Conservation (phyloP, 1,140 invertebrate species). For the Camponotus floridanus region DNA sequence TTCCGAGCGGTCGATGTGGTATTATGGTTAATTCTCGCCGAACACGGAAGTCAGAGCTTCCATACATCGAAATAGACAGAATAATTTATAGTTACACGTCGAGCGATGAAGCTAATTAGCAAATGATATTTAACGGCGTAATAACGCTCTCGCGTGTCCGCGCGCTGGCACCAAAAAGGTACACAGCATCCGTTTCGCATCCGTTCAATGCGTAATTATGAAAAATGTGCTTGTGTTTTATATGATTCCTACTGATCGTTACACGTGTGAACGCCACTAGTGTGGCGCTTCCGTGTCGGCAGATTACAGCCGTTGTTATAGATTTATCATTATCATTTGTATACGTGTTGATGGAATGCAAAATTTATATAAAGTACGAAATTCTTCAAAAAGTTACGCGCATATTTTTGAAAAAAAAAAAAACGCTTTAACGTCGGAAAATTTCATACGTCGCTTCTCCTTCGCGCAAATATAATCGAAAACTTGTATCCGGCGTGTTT, state of each 20-base stretch:
- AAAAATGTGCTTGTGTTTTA: conserved; percentile 79
- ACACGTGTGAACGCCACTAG: conserved; percentile 66
- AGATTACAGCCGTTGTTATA: conserved; percentile 61
- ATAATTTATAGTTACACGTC: conserved; percentile 63
- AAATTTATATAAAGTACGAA: conserved; percentile 26
- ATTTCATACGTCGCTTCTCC: neutral
- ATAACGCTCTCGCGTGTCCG: conserved; percentile 72
- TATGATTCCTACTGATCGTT: conserved; percentile 67
- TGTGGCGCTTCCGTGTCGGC: conserved; percentile 30
- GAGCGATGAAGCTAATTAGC: conserved; percentile 76
- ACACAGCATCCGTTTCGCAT: conserved; percentile 64
- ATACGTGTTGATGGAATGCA: neutral
- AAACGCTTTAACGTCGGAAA: neutral
- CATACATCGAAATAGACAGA: conserved; percentile 59
- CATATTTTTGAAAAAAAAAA: neutral
- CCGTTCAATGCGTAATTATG: conserved; percentile 77
- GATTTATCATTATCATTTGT: conserved; percentile 52
- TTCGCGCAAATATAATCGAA: neutral
- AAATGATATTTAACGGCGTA: conserved; percentile 78
- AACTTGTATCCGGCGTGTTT: conserved; percentile 1
- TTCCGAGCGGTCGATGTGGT: conserved; percentile 52
- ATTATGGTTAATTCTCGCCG: conserved; percentile 52
- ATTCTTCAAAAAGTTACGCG: neutral
- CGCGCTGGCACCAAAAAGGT: conserved; percentile 38
- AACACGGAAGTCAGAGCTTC: conserved; percentile 28